Percentiles rank a stretch among this genome's conserved stretches.
phyloP scores from a whole-genome alignment of 2,113 vertebrate species.

The Chlorodrepanis virens region DNA sequence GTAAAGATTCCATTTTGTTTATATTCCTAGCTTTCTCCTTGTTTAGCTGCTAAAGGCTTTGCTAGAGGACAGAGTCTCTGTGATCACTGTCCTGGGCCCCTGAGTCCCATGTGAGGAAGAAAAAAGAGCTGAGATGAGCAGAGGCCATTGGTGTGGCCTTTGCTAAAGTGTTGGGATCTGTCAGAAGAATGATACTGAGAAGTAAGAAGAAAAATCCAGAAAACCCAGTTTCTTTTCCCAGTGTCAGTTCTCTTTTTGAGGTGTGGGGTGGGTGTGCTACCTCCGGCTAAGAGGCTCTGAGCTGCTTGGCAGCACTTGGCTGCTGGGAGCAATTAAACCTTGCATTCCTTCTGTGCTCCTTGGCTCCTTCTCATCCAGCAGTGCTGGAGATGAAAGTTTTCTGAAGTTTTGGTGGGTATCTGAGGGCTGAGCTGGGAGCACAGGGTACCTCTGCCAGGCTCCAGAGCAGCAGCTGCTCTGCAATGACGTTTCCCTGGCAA shows the following conservation, averaged over 20 bases:
- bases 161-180: not conserved
- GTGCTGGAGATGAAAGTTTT: rapidly evolving
- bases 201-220: not conserved
- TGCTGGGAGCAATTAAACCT: not conserved
- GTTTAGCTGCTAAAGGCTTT: not conserved
- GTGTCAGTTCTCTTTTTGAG: not conserved
- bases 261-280: not conserved
- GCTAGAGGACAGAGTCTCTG: not conserved
- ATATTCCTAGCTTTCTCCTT: not conserved
- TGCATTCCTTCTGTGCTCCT: not conserved
- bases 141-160: not conserved
- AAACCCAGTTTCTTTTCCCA: not conserved
- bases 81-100: not conserved
- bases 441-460: not conserved
- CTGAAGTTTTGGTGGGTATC: not conserved
- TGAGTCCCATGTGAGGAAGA: not conserved
- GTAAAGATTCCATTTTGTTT: not conserved
- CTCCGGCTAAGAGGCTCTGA: not conserved
- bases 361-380: not conserved
- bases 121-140: slow-evolving; percentile 17
- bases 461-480: not conserved
- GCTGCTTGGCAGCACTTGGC: not conserved
- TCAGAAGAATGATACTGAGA: not conserved
- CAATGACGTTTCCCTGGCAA: not conserved
- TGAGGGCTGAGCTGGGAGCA: rapidly evolving